Conservation (phyloP, 2,797 vertebrate genomes). For the Gastrophryne carolinensis region DNA sequence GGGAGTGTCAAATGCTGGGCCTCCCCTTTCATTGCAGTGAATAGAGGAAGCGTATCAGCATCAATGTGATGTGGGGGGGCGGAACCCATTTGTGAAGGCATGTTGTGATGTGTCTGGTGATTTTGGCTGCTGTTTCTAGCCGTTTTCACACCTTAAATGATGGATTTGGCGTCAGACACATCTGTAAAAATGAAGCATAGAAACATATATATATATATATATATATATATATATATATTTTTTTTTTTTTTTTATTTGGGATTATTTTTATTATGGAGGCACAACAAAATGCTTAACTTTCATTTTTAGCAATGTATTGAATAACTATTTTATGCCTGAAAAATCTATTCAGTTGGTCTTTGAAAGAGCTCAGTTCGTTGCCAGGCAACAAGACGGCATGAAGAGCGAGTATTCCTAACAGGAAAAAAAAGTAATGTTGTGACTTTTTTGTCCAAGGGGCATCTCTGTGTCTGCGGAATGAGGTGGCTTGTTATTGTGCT, state of each 20-base stretch:
- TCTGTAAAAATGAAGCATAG: too few species aligned
- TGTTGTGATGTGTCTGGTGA: too few species aligned
- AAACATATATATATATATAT: too few species aligned
- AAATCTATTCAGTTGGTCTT: conserved; percentile 19
- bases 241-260: background rate
- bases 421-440: conserved; percentile 1
- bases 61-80: too few species aligned
- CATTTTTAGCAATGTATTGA: conserved; percentile 5
- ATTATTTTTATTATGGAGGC: background rate
- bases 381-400: conserved; percentile 19
- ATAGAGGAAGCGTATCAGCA: too few species aligned
- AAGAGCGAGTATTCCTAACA: background rate
- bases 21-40: too few species aligned
- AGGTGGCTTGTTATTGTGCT: background rate
- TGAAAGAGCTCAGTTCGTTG: conserved; percentile 27
- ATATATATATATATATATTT: too few species aligned
- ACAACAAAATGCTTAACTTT: background rate
- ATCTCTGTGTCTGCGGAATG: background rate
- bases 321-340: conserved; percentile 9
- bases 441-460: background rate
- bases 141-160: too few species aligned
- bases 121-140: too few species aligned
- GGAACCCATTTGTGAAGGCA: too few species aligned
- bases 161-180: too few species aligned
- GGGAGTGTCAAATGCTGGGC: too few species aligned